Evolutionary conservation across 2,888 invertebrate species (phyloP).

Genomic region (Sinohyriopsis cumingii): DNA sequence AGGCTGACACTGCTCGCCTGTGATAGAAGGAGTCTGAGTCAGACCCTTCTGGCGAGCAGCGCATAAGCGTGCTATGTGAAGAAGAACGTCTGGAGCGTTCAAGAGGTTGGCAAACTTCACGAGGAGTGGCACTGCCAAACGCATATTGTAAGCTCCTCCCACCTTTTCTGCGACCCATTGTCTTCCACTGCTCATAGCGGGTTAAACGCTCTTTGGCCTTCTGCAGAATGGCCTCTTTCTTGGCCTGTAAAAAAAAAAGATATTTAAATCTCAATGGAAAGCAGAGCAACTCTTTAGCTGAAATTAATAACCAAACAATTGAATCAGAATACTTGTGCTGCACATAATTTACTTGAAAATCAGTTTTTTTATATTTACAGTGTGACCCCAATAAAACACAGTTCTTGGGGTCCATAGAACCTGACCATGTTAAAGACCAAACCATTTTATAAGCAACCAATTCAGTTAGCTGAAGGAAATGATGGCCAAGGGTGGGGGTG

Average conservation of each 20-base stretch:
- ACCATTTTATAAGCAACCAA: too few species aligned
- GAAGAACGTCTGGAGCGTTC: constrained; percentile 61
- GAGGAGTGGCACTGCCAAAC: constrained; percentile 66
- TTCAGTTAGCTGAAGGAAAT: too few species aligned
- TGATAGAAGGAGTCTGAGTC: constrained; percentile 65
- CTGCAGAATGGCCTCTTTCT: constrained; percentile 58
- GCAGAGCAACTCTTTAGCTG: too few species aligned
- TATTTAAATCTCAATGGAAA: not conserved
- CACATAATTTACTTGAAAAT: too few species aligned
- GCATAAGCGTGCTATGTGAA: constrained; percentile 64
- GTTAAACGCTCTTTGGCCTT: constrained; percentile 62
- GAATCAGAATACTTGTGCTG: too few species aligned
- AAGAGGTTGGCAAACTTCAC: constrained; percentile 64
- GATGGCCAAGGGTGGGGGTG: too few species aligned
- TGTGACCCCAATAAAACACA: too few species aligned
- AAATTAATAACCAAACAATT: too few species aligned
- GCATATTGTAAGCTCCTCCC: constrained; percentile 58
- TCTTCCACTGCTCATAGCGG: constrained; percentile 63
- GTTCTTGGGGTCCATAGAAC: too few species aligned
- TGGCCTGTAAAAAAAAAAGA: constrained; percentile 44
- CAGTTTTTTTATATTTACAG: too few species aligned
- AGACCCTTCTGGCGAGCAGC: constrained; percentile 63
- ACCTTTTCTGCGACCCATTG: constrained; percentile 57
- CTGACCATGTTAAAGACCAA: too few species aligned
- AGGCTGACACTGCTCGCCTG: constrained; percentile 65